These are phyloP conservation scores for Solenopsis invicta DNA, from an alignment of 1,140 invertebrate species.

Conservation along the genomic window DNA sequence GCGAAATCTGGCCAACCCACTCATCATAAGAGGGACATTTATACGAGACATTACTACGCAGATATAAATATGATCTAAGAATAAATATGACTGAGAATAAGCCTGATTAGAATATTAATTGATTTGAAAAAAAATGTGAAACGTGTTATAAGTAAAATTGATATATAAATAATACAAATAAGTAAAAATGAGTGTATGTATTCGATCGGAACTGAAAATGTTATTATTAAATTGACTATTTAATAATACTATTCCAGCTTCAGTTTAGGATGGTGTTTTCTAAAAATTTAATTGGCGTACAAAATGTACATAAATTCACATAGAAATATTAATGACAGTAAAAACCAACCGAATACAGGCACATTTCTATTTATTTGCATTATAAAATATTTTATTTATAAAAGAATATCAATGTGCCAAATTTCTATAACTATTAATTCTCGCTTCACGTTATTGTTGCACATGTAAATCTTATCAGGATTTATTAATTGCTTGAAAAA, in stretches of 20 bases:
- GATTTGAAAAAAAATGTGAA: neutral
- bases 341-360: too few relatives aligned
- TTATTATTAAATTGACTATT: too few relatives aligned
- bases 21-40: neutral
- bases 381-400: slow-evolving; percentile 2
- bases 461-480: neutral
- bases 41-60: neutral
- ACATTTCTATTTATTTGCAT: too few relatives aligned
- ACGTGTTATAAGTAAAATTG: too few relatives aligned
- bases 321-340: too few relatives aligned
- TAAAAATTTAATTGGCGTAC: too few relatives aligned
- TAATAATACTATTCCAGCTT: too few relatives aligned
- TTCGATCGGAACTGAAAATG: too few relatives aligned
- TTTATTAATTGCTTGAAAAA: neutral
- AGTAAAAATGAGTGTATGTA: too few relatives aligned
- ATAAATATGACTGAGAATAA: neutral
- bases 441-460: neutral
- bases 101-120: neutral
- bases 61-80: neutral
- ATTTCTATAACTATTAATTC: neutral
- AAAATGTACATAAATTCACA: too few relatives aligned
- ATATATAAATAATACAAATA: too few relatives aligned
- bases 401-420: neutral
- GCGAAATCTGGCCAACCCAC: neutral
- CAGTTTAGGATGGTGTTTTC: too few relatives aligned